Base-by-base conservation (phyloP, 2,888 invertebrate species). In the Synergus itoensis region DNA sequence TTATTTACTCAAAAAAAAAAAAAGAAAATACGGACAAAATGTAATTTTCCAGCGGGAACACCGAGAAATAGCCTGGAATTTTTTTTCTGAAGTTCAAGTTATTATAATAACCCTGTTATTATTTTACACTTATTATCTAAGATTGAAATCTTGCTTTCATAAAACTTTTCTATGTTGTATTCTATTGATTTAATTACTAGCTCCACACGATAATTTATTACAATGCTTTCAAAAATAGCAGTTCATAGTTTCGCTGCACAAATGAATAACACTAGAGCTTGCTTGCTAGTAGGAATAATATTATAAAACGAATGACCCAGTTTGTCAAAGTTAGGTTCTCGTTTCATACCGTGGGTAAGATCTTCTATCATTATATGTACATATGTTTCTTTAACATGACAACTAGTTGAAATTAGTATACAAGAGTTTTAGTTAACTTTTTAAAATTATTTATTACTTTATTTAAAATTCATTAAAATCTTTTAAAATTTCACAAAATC, bases 291-390 rank as follows among this genome's bases (percentile, higher is more conserved):
- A 81, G 78, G 83, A 84, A 84, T 83, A 84, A 84, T 82, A 84
- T 84, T 84, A 83, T 84, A 84, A 84, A 84, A 84, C 81, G 84
- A 83, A 83, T 84, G 84, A 84, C 84, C 84, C 80, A 84, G 84
- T 84, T 84, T 83, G 81, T 83, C 67, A 75, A 82, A 84, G 83
- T 84, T 83, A 79, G 53, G 69, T 73, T 48, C 48, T 45, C 69
- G 36, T 28, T 73, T n/a, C 69, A 73, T 53, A 73, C 69, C n/a
- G n/a, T 73, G 69, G 69, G 36, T 53, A 73, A 73, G 69, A 73
- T 73, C 48, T 73, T 36, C 53, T 48, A 73, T 73, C 69, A 28
- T 73, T 28, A n/a, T 36, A 73, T 53, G 9, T 67, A 69, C 53
- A 67, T 14, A 48, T 73, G 11, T 73, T 73, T 73, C 69, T 48